Percentiles rank a stretch among this genome's conserved stretches.
phyloP scores from a whole-genome alignment of 2,113 vertebrate genomes.

The Microcebus jonahi region DNA sequence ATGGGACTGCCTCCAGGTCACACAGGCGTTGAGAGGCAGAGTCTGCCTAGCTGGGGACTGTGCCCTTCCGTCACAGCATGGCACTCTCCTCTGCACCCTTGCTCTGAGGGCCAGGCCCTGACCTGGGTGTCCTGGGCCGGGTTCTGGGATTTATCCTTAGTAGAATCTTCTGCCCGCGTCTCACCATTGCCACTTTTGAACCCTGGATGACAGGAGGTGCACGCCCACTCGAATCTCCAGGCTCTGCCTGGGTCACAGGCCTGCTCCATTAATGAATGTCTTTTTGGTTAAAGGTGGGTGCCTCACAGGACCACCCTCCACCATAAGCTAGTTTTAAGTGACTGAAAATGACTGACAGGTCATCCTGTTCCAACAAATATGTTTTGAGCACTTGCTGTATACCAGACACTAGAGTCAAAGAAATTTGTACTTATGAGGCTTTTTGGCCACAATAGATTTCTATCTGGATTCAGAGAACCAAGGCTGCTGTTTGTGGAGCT shows the following conservation, averaged over 20 bases:
- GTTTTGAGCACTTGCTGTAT: not conserved
- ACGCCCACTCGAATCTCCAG: not conserved
- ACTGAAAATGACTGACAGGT: not conserved
- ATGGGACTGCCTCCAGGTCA: not conserved
- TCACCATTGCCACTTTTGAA: not conserved
- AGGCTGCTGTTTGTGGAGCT: not conserved
- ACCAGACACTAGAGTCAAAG: not conserved
- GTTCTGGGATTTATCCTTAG: not conserved
- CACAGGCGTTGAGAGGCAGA: not conserved
- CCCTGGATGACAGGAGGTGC: not conserved
- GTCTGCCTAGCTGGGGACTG: fast-evolving
- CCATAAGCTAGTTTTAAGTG: not conserved
- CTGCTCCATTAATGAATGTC: not conserved
- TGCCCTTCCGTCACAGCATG: not conserved
- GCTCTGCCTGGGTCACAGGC: not conserved
- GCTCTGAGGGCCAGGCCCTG: not conserved
- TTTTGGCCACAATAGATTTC: not conserved
- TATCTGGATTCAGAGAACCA: not conserved
- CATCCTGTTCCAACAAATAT: not conserved
- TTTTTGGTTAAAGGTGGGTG: not conserved
- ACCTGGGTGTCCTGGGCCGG: not conserved
- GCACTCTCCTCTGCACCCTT: not conserved
- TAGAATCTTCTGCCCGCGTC: not conserved
- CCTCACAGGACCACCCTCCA: not conserved
- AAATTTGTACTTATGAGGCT: not conserved